Evolutionary conservation across 2,113 vertebrate genomes (phyloP).

Genomic region (Burhinus oedicnemus): DNA sequence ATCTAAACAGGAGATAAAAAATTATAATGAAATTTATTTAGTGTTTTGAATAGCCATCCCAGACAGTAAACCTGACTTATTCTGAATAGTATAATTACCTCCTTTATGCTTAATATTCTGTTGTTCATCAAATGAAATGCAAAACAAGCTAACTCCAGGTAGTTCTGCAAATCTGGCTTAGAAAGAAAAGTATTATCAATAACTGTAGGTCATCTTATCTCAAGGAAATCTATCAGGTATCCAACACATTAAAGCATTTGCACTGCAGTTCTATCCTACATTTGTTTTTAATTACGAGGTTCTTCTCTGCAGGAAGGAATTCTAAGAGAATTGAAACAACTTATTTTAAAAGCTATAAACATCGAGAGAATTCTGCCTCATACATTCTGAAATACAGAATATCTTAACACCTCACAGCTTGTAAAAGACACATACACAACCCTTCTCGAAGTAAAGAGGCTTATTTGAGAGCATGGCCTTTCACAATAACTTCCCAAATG

Average conservation of each 20-base stretch:
- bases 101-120: constrained; percentile 43
- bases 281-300: constrained; percentile 64
- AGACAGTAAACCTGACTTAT: constrained; percentile 60
- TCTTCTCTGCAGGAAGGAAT: constrained; percentile 56
- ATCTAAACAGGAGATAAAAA: constrained; percentile 47
- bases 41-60: constrained; percentile 39
- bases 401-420: not conserved
- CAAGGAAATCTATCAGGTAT: constrained; percentile 53
- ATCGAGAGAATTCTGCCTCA: constrained; percentile 19
- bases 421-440: not conserved
- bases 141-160: constrained; percentile 27
- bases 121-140: constrained; percentile 54
- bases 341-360: constrained; percentile 66
- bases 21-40: constrained; percentile 48
- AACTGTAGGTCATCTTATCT: constrained; percentile 55
- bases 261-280: constrained; percentile 18
- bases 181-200: constrained; percentile 40
- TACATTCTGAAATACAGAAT: constrained; percentile 4
- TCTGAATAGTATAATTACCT: constrained; percentile 59
- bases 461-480: not conserved
- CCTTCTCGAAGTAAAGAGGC: not conserved
- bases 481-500: not conserved
- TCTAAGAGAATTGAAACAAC: constrained; percentile 52
- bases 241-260: constrained; percentile 59
- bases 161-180: constrained; percentile 40